Conservation (phyloP, 2,113 vertebrate genomes). For the Scatophagus argus region DNA sequence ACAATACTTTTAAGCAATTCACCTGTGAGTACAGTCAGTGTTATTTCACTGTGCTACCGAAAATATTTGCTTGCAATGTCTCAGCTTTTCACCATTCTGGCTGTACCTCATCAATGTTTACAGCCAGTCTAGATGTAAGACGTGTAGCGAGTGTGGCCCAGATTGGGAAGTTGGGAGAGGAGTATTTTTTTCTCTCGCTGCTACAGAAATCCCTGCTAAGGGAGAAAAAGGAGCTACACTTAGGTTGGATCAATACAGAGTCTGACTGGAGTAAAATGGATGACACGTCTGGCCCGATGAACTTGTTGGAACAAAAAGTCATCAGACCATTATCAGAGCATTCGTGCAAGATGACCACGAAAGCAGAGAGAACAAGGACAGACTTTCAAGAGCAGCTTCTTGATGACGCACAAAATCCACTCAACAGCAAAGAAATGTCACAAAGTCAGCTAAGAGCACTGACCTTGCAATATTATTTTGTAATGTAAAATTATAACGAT, state of each 20-base stretch:
- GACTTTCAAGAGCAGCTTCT: conserved; percentile 25
- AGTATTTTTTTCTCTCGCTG: conserved; percentile 56
- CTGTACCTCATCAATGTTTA: conserved; percentile 38
- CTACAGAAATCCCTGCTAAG: conserved; percentile 53
- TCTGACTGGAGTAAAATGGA: conserved; percentile 69
- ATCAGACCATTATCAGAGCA: conserved; percentile 65
- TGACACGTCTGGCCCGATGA: conserved; percentile 68
- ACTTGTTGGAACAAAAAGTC: conserved; percentile 75
- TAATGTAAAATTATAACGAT: too few species aligned
- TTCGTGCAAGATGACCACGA: conserved; percentile 44
- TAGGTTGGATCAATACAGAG: conserved; percentile 67
- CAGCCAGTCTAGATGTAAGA: conserved; percentile 44
- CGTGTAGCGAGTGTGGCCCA: conserved; percentile 10
- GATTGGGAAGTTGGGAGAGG: conserved; percentile 39
- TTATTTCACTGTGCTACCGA: conserved; percentile 2
- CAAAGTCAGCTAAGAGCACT: background rate
- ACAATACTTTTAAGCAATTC: conserved; percentile 2
- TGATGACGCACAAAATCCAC: conserved; percentile 20
- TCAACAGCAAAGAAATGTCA: conserved; percentile 3
- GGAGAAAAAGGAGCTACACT: conserved; percentile 70
- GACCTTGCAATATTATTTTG: background rate
- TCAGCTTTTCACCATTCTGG: conserved; percentile 26
- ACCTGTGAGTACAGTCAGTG: background rate
- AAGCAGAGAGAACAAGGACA: conserved; percentile 38
- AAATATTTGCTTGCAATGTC: conserved; percentile 22